These are phyloP conservation scores for Spicauda simplicius DNA, from an alignment of 2,888 invertebrate genomes.

Conservation along the genomic window DNA sequence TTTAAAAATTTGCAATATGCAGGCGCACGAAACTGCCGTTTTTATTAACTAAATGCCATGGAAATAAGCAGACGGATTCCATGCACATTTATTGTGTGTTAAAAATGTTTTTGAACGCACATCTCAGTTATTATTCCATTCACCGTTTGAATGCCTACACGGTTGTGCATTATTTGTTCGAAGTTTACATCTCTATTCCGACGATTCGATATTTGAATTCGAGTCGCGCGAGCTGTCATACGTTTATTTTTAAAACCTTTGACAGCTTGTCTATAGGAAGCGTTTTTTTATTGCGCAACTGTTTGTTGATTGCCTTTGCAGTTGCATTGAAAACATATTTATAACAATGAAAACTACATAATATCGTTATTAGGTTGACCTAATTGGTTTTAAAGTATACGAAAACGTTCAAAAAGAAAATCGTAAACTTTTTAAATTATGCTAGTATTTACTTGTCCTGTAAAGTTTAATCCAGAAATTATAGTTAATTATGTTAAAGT, in stretches of 20 bases:
- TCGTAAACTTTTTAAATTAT: too few relatives aligned
- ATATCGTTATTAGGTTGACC: too few relatives aligned
- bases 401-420: too few relatives aligned
- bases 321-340: neutral
- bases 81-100: neutral
- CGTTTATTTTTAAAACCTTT: constrained; percentile 18
- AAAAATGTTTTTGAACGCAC: neutral
- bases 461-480: too few relatives aligned
- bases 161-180: constrained; percentile 3
- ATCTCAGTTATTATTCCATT: neutral
- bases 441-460: too few relatives aligned
- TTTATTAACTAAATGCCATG: too few relatives aligned
- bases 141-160: neutral
- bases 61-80: neutral
- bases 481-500: too few relatives aligned
- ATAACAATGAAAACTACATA: too few relatives aligned
- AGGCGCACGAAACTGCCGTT: too few relatives aligned
- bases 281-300: neutral
- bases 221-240: constrained; percentile 6
- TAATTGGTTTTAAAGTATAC: too few relatives aligned
- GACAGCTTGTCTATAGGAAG: constrained; percentile 19
- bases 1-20: too few relatives aligned
- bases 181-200: constrained; percentile 2
- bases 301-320: neutral
- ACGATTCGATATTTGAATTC: constrained; percentile 10